Percentiles rank a stretch among this genome's conserved stretches.
Evolutionary conservation across 2,797 vertebrate species (phyloP).

Genomic region (Caiman crocodilus): DNA sequence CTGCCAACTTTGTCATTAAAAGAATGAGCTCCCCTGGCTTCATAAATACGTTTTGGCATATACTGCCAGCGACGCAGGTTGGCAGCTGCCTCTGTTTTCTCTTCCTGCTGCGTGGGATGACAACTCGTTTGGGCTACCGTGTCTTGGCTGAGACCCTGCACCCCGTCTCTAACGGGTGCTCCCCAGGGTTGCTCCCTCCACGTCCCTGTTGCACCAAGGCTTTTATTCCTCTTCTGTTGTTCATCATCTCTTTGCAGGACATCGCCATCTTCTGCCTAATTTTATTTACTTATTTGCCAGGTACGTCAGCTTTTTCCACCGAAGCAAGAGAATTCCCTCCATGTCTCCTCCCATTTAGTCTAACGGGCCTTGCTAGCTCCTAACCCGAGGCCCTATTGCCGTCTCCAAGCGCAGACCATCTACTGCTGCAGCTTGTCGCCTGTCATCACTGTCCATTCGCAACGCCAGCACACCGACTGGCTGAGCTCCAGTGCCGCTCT

Average conservation of each 20-base stretch:
- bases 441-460: not conserved
- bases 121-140: not conserved
- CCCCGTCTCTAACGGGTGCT: accelerated
- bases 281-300: not conserved
- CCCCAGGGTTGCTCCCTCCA: not conserved
- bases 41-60: not conserved
- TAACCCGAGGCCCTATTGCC: not conserved
- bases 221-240: not conserved
- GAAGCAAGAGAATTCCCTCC: not conserved
- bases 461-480: not conserved
- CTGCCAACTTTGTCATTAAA: not conserved
- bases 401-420: constrained; percentile 12
- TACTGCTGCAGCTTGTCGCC: not conserved
- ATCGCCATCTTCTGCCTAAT: not conserved
- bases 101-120: accelerated
- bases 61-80: not conserved
- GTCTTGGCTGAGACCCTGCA: not conserved
- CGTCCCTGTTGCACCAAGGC: not conserved
- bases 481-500: constrained; percentile 10
- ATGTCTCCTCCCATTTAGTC: constrained; percentile 2
- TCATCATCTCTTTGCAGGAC: not conserved
- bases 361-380: not conserved
- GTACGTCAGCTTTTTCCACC: not conserved
- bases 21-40: not conserved
- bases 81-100: not conserved